A percentile compares a stretch with the other conserved stretches of the same genome.
Conservation (phyloP, 2,888 invertebrate genomes). For the Teleogryllus oceanicus region DNA sequence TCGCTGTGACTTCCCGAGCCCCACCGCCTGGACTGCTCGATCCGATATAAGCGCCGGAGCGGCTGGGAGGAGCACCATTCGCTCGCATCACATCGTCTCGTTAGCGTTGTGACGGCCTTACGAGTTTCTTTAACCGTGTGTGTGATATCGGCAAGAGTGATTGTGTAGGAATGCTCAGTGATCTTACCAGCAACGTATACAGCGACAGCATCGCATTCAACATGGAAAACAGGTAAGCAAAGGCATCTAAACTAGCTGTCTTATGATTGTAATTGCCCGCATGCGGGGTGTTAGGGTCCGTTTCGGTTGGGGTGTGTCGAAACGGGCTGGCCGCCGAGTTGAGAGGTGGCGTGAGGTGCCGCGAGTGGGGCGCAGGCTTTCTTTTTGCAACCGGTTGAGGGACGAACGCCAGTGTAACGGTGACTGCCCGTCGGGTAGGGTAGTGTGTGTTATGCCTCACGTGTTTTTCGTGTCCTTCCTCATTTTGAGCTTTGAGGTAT, state of each 20-base stretch:
- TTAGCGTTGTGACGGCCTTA: not conserved
- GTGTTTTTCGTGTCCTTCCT: no score
- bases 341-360: not conserved
- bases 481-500: no score
- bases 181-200: slow-evolving; percentile 34
- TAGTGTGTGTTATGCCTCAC: no score
- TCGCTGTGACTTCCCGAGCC: not conserved
- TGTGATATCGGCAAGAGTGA: not conserved
- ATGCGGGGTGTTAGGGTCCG: not conserved
- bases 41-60: slow-evolving; percentile 6
- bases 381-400: not conserved
- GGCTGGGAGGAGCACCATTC: not conserved
- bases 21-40: not conserved
- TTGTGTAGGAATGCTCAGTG: slow-evolving; percentile 29
- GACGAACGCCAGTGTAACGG: not conserved
- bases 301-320: slow-evolving; percentile 3
- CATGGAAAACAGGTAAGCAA: slow-evolving; percentile 37
- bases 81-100: not conserved
- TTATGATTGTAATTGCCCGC: not conserved
- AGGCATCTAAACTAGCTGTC: not conserved
- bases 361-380: not conserved
- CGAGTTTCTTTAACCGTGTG: not conserved
- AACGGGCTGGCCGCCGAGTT: not conserved
- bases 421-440: not conserved
- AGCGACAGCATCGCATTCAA: slow-evolving; percentile 35